Conservation (phyloP, 2,797 vertebrate species). For the Antrozous pallidus region DNA sequence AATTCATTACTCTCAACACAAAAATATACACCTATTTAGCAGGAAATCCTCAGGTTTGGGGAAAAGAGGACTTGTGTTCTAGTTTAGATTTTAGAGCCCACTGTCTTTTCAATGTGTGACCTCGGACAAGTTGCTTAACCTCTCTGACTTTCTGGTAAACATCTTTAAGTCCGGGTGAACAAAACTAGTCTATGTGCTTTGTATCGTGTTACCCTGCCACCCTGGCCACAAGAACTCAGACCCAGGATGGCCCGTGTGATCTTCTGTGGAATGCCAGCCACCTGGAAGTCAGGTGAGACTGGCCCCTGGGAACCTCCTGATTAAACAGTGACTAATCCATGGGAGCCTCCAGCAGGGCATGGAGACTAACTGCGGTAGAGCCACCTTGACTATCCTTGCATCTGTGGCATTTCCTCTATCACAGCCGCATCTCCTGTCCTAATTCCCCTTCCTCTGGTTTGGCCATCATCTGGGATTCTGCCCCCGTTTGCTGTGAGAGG, state of each 20-base stretch:
- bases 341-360: not conserved
- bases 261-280: not conserved
- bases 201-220: not conserved
- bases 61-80: not conserved
- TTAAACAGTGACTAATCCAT: accelerated
- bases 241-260: accelerated
- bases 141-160: not conserved
- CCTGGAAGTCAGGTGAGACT: not conserved
- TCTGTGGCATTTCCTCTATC: accelerated
- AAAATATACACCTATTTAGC: not conserved
- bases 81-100: not conserved
- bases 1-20: not conserved
- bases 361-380: not conserved
- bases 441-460: accelerated
- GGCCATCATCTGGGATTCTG: not conserved
- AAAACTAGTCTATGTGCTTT: not conserved
- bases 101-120: not conserved
- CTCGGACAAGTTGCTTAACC: not conserved
- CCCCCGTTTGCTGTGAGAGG: not conserved
- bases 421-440: not conserved
- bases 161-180: not conserved
- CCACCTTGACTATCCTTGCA: not conserved
- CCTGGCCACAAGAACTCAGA: not conserved
- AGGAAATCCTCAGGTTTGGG: not conserved
- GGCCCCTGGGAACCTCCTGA: not conserved